Conservation (phyloP, 2,113 vertebrate species). For the Pygoscelis antarcticus region DNA sequence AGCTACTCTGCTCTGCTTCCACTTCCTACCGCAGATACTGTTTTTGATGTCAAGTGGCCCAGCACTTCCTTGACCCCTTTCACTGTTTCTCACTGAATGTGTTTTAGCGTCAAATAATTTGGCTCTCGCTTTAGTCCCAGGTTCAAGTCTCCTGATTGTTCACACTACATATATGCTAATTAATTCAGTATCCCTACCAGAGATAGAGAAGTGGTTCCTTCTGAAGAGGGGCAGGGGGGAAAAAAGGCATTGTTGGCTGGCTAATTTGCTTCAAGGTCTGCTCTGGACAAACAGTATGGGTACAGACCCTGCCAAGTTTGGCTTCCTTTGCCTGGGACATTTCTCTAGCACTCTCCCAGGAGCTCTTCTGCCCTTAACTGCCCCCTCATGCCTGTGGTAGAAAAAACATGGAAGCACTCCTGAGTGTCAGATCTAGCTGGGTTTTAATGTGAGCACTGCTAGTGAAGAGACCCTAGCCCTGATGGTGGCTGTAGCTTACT, state of each 20-base stretch:
- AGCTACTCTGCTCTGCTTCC: conserved; percentile 8
- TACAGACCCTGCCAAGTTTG: conserved; percentile 21
- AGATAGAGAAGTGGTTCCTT: not conserved
- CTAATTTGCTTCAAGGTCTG: not conserved
- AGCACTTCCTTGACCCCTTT: not conserved
- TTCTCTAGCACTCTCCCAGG: conserved; percentile 17
- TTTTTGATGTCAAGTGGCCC: conserved; percentile 8
- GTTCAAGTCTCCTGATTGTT: conserved; percentile 34
- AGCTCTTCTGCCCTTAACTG: conserved; percentile 24
- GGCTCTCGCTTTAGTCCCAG: not conserved
- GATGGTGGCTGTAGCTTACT: not conserved
- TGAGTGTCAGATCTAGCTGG: not conserved
- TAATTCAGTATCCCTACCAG: not conserved
- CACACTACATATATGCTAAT: not conserved
- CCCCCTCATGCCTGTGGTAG: not conserved
- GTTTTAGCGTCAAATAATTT: not conserved
- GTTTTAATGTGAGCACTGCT: not conserved
- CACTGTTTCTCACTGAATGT: not conserved
- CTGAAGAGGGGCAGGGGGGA: not conserved
- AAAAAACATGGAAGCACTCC: not conserved
- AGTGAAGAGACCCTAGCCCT: not conserved
- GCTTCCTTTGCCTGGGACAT: not conserved
- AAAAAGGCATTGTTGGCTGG: not conserved
- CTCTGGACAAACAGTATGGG: not conserved
- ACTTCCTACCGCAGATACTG: conserved; percentile 35